Evolutionary conservation across 2,797 vertebrate species (phyloP).

Genomic region (Lacerta agilis): DNA sequence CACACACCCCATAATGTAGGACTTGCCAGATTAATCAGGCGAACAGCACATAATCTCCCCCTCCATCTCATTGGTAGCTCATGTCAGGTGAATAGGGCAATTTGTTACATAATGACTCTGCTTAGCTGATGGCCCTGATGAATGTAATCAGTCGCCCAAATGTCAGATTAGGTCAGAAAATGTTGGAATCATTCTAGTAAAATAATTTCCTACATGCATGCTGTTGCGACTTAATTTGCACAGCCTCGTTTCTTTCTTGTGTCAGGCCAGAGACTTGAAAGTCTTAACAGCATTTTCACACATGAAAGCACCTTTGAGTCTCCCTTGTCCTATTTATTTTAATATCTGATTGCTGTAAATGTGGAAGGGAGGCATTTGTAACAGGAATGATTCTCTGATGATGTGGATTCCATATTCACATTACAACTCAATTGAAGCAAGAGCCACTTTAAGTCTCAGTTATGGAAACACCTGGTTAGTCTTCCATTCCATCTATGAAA

Average conservation of each 20-base stretch:
- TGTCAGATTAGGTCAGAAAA: neutral
- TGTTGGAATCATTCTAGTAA: neutral
- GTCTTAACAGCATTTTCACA: neutral
- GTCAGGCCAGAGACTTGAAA: neutral
- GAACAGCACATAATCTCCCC: neutral
- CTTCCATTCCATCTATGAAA: constrained; percentile 23
- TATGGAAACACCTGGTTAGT: constrained; percentile 5
- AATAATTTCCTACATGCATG: fast-evolving
- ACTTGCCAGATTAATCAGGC: neutral
- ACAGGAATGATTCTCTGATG: neutral
- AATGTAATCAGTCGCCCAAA: neutral
- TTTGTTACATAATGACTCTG: neutral
- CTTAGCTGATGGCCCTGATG: neutral
- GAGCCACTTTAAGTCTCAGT: neutral
- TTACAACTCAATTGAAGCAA: neutral
- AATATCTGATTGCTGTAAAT: neutral
- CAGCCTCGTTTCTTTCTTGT: neutral
- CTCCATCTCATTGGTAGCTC: neutral
- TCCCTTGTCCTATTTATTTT: neutral
- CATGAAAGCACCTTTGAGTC: neutral
- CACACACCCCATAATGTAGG: neutral
- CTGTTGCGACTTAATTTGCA: neutral
- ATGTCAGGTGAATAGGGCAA: neutral
- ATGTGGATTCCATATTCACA: neutral
- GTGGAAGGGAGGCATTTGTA: neutral